Conservation (phyloP, 2,113 vertebrate genomes). For the Phoenicopterus ruber region DNA sequence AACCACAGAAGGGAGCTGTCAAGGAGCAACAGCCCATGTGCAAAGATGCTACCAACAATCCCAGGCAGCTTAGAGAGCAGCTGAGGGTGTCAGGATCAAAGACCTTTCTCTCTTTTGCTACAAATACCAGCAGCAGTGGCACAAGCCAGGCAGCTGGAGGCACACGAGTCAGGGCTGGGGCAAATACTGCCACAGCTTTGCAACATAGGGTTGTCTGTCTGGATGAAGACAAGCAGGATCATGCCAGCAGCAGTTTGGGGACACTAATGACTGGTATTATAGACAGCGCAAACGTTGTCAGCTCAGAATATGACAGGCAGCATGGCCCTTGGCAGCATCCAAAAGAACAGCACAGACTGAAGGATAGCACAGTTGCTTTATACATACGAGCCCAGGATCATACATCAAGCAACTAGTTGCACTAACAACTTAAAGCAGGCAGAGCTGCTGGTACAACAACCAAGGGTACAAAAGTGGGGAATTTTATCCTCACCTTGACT, state of each 20-base stretch:
- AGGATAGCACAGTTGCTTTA: background rate
- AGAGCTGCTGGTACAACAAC: background rate
- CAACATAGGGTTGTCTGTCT: rapidly evolving
- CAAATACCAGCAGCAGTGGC: no score
- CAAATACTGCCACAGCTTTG: background rate
- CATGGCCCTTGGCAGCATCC: rapidly evolving
- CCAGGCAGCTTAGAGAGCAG: background rate
- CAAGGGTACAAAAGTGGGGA: background rate
- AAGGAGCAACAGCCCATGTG: rapidly evolving
- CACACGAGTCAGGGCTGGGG: rapidly evolving
- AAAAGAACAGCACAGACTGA: background rate
- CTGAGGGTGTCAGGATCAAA: no score
- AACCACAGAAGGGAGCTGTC: background rate
- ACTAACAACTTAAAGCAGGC: background rate
- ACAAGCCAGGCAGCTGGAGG: no score
- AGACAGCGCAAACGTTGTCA: background rate
- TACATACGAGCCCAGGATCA: rapidly evolving
- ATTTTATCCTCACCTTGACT: background rate
- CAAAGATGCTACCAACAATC: background rate
- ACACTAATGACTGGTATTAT: background rate
- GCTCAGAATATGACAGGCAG: background rate
- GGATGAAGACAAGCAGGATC: background rate
- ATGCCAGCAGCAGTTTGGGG: background rate
- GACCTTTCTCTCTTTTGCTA: no score
- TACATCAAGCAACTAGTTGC: background rate